Base-by-base conservation (phyloP, 2,888 invertebrate species). In the Aspidiotus destructor region DNA sequence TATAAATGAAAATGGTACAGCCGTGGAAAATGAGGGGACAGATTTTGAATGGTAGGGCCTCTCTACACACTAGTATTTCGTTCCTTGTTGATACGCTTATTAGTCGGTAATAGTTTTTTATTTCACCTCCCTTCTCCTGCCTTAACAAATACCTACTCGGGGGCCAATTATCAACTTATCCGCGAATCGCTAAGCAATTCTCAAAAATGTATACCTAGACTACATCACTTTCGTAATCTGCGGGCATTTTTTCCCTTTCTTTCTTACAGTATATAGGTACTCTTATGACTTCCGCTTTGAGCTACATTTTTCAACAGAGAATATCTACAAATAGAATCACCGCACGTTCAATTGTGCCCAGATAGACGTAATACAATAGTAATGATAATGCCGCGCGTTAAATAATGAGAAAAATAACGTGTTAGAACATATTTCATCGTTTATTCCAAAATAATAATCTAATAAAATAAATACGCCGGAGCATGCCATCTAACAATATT, bases 131-230 rank as follows among this genome's bases (percentile, higher is more conserved):
- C 65, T 60, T 65, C 65, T 57, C 52, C 58, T 40, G 58, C 28
- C 42, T 58, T 48, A 28, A 28, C 44, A 17, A 42, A 60, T 57
- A 65, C 58, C 58, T 28, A 28, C 28, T 28, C 28, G 58, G 57
- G 48, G 65, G 65, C 65, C 65, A 65, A 65, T 65, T 65, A 65
- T 58, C 65, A 60, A 65, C 58, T 60, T 60, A 54, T 57, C 54
- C n/a, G 52, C 62, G n/a, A n/a, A n/a, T 48, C 48, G 48, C 48
- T 48, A n/a, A n/a, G n/a, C 48, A 48, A 48, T 48, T 48, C n/a
- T 11, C 10, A 48, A 48, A 48, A 48, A 48, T 13, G 48, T 48
- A 48, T 48, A 28, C 11, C 44, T 53, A 52, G 17, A 63, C 53
- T 48, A 52, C 54, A 63, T 28, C 63, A 63, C 63, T 54, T 63